A percentile compares a stretch with the other conserved stretches of the same genome.
These are phyloP conservation scores for Balanococcus diminutus DNA, from an alignment of 2,888 invertebrate species.

Conservation along the genomic window DNA sequence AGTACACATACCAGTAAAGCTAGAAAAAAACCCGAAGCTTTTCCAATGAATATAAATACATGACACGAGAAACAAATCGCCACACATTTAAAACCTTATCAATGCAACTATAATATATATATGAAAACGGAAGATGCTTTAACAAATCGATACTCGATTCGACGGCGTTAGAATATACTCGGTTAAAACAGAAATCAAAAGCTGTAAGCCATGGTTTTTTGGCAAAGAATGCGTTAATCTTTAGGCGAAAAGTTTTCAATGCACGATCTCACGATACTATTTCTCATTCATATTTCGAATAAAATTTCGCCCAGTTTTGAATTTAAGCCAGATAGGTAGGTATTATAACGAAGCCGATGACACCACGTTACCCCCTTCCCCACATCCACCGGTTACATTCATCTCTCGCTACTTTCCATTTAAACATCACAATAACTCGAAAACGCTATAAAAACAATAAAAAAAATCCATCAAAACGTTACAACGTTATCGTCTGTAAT, in stretches of 20 bases:
- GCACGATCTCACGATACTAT: neutral
- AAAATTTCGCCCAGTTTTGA: slow-evolving; percentile 27
- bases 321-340: slow-evolving; percentile 9
- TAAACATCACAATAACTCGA: neutral
- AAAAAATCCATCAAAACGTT: neutral
- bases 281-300: neutral
- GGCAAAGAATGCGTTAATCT: slow-evolving; percentile 24
- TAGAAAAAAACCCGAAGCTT: neutral
- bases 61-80: neutral
- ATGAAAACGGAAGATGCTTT: neutral
- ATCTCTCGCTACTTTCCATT: neutral
- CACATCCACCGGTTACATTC: neutral
- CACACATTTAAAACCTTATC: neutral
- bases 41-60: neutral
- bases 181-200: neutral
- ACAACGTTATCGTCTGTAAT: neutral
- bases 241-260: neutral
- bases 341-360: neutral
- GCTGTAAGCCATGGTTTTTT: neutral
- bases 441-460: neutral
- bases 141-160: neutral
- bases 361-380: neutral
- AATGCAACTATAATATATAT: neutral
- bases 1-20: neutral
- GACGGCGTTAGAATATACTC: neutral